Evolutionary conservation across 2,113 vertebrate species (phyloP), one percentile per base, ranked within the genome.

Genomic region (Sapayoa aenigma): DNA sequence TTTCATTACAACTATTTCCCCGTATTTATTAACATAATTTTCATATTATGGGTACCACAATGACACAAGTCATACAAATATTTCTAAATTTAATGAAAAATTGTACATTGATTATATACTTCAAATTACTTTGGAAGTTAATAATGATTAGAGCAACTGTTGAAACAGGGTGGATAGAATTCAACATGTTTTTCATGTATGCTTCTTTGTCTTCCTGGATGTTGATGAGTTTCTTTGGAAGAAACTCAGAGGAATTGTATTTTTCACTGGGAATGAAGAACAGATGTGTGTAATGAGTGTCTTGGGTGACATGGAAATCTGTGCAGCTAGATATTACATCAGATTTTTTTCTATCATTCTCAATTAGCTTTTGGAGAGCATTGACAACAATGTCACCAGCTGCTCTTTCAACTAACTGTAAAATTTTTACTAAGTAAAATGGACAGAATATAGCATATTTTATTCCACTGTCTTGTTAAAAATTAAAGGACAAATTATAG

Each of bases 271-370:
- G 85, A 87, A 93, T 33, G 46, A 95, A 96, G 92, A 97, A 87
- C 92, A 98, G 96, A 97, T 96, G 92, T 95, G 39, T 65, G 50
- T 85, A 93, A 97, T 94, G 85, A 85, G 73, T 92, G 47, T 94
- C 91, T 92, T 58, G 93, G 79, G 88, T 95, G 78, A 97, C 90
- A 95, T 90, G 78, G 75, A 97, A 97, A 96, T 87, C 56, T 96
- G 66, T 83, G 24, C 55, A 82, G 50, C 80, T 84, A 71, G 96
- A 95, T 94, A 96, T 94, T 95, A 90, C 47, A 89, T 84, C 71
- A 81, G 49, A 55, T 59, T 92, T 89, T 90, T 68, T 56, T 52
- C 55, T 88, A 91, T 96, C 69, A 91, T 92, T 97, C 89, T 96
- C 93, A 96, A 53, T 97, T 96, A 97, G 47, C 56, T 96, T 96